Evolutionary conservation across 2,888 invertebrate species (phyloP).

Genomic region (Limenitis camilla): DNA sequence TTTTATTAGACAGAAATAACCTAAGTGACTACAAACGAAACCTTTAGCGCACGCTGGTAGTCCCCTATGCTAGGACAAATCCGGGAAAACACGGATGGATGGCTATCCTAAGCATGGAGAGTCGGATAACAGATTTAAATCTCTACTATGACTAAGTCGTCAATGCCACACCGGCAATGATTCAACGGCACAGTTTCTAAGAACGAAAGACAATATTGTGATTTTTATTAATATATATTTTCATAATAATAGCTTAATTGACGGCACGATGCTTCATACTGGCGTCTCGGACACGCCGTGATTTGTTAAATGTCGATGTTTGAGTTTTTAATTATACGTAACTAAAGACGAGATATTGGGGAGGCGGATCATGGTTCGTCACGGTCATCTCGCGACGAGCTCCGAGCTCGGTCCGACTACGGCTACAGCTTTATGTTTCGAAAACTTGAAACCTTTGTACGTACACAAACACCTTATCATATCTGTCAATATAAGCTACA

Average conservation of each 20-base stretch:
- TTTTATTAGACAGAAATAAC: too few relatives aligned
- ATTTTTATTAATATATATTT: slow-evolving; percentile 51
- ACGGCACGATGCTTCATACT: slow-evolving; percentile 57
- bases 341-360: slow-evolving; percentile 64
- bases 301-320: slow-evolving; percentile 68
- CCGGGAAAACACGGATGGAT: too few relatives aligned
- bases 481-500: slow-evolving; percentile 6
- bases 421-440: slow-evolving; percentile 27
- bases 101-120: too few relatives aligned
- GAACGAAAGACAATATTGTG: slow-evolving; percentile 50
- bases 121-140: slow-evolving; percentile 58
- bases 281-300: slow-evolving; percentile 40
- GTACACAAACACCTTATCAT: slow-evolving; percentile 16
- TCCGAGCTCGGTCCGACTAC: background rate
- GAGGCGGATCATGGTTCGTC: slow-evolving; percentile 59
- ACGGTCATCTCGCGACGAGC: slow-evolving; percentile 42
- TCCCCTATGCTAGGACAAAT: too few relatives aligned
- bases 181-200: slow-evolving; percentile 52
- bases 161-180: slow-evolving; percentile 56
- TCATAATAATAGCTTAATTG: slow-evolving; percentile 62
- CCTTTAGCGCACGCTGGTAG: too few relatives aligned
- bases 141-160: slow-evolving; percentile 49
- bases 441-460: slow-evolving; percentile 20
- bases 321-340: slow-evolving; percentile 70
- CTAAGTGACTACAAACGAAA: too few relatives aligned